phyloP scores from a whole-genome alignment of 2,113 vertebrate genomes.

The Muscicapa adusta region DNA sequence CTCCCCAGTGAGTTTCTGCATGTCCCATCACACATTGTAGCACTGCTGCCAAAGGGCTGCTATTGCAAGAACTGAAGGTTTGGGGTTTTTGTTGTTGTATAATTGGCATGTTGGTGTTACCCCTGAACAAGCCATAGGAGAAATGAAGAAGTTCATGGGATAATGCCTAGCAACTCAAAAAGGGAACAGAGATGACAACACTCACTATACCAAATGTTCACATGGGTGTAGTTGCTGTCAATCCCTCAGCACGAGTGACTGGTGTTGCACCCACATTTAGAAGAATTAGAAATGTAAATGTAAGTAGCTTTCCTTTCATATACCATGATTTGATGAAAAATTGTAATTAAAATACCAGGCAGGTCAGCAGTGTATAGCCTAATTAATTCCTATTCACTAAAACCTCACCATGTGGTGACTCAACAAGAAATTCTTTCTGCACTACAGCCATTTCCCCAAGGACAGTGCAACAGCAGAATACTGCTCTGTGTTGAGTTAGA shows the following conservation, averaged over 20 bases:
- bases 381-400: background rate
- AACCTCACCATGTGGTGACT: background rate
- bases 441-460: background rate
- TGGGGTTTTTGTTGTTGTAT: background rate
- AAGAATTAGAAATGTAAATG: constrained; percentile 1
- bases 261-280: background rate
- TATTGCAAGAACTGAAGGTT: background rate
- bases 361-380: background rate
- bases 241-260: background rate
- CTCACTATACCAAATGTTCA: background rate
- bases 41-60: background rate
- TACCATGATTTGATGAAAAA: background rate
- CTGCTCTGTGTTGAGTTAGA: background rate
- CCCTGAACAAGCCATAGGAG: background rate
- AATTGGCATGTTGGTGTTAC: background rate
- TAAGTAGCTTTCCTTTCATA: background rate
- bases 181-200: background rate
- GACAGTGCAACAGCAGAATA: background rate
- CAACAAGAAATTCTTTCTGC: background rate
- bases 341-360: background rate
- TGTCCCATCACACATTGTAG: background rate
- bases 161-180: background rate
- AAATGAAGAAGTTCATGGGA: background rate
- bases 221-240: background rate
- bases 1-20: background rate